Evolutionary conservation across 2,888 invertebrate species (phyloP).

Genomic region (Atrina japonica): DNA sequence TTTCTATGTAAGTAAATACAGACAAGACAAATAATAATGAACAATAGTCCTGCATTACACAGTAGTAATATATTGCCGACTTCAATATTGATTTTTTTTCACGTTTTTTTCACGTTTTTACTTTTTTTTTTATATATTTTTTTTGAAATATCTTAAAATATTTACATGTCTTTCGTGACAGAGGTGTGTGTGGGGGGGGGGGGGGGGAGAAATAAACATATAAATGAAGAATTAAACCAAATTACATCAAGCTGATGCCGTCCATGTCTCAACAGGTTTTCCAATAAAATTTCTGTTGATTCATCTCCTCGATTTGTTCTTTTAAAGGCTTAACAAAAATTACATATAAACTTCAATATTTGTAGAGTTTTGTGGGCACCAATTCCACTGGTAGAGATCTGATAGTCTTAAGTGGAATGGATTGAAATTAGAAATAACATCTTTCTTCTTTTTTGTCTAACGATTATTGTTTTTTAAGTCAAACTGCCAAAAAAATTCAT

Average conservation of each 20-base stretch:
- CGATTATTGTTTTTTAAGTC: too few relatives aligned
- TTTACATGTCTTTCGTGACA: conserved; percentile 43
- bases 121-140: conserved; percentile 31
- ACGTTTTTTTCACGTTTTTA: conserved; percentile 11
- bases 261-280: background rate
- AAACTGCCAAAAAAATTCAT: too few relatives aligned
- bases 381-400: too few relatives aligned
- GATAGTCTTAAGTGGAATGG: too few relatives aligned
- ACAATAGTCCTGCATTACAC: conserved; percentile 32
- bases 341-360: too few relatives aligned
- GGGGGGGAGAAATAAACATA: background rate
- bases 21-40: conserved; percentile 9
- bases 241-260: background rate
- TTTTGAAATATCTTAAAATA: conserved; percentile 11
- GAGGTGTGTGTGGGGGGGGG: conserved; percentile 20
- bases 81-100: conserved; percentile 24
- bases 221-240: background rate
- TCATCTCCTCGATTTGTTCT: too few relatives aligned
- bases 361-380: too few relatives aligned
- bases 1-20: conserved; percentile 21
- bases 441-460: too few relatives aligned
- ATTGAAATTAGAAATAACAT: too few relatives aligned
- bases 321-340: too few relatives aligned
- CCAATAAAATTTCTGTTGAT: too few relatives aligned
- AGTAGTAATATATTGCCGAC: conserved; percentile 1